phyloP scores from a whole-genome alignment of 2,113 vertebrate species.

The Mus pahari region DNA sequence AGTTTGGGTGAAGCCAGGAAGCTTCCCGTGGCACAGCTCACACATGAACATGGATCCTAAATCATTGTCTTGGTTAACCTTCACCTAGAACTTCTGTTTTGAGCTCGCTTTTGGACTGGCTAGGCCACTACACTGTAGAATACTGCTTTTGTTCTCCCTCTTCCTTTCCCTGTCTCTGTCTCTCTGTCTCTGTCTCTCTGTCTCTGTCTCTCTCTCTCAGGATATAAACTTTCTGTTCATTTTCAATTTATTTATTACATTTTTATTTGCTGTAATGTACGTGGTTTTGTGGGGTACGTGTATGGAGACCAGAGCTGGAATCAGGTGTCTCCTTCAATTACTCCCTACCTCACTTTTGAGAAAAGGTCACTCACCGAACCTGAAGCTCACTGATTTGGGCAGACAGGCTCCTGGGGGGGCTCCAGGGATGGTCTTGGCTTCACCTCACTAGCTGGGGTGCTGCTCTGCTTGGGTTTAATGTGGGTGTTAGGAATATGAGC shows the following conservation, averaged over 20 bases:
- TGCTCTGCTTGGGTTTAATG: not conserved
- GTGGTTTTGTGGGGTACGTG: not conserved
- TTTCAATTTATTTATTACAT: not conserved
- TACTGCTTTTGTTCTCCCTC: not conserved
- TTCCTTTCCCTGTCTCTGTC: not conserved
- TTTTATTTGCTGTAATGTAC: not conserved
- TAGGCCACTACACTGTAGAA: no score
- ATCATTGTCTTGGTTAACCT: not conserved
- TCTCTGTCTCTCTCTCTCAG: not conserved
- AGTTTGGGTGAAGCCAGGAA: not conserved
- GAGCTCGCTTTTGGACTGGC: not conserved
- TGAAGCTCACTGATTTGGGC: not conserved
- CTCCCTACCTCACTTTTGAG: not conserved
- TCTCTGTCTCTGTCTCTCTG: not conserved
- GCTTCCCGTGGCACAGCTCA: not conserved
- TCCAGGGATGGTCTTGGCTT: not conserved
- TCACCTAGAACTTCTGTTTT: not conserved
- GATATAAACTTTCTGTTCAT: not conserved
- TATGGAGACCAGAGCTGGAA: no score
- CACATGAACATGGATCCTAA: not conserved
- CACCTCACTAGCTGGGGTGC: no score
- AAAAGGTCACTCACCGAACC: no score
- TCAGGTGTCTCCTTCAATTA: not conserved
- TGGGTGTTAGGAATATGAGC: not conserved
- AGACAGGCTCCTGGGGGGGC: no score